Conservation (phyloP, 2,888 invertebrate species). For the Cactoblastis cactorum region DNA sequence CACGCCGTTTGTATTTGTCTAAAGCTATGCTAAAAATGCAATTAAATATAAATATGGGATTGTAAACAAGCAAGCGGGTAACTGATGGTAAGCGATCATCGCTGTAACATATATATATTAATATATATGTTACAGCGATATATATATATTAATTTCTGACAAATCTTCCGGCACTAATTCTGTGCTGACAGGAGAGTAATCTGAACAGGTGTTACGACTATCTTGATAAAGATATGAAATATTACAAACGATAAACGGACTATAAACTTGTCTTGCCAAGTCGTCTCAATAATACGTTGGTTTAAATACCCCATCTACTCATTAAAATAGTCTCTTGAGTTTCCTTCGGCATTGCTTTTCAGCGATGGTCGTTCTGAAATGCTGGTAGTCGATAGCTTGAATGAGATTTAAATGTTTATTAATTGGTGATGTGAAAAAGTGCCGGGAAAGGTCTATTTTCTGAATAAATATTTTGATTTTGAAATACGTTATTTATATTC, state of each 20-base stretch:
- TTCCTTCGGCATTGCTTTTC: too few species aligned
- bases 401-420: too few species aligned
- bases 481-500: too few species aligned
- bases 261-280: not conserved
- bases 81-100: not conserved
- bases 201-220: not conserved
- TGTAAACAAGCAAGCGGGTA: not conserved
- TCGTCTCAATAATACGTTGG: not conserved
- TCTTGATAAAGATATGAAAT: not conserved
- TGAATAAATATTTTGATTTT: too few species aligned
- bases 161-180: not conserved
- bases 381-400: too few species aligned
- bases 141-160: not conserved
- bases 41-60: too few species aligned
- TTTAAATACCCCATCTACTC: not conserved
- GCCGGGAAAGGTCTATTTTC: too few species aligned
- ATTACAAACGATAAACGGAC: not conserved
- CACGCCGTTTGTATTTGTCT: too few species aligned
- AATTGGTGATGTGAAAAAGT: too few species aligned
- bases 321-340: not conserved
- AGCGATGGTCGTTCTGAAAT: too few species aligned
- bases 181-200: not conserved
- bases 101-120: not conserved
- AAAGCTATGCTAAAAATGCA: too few species aligned
- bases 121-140: too few species aligned